phyloP scores from a whole-genome alignment of 2,797 vertebrate genomes.

The Sternotherus odoratus region DNA sequence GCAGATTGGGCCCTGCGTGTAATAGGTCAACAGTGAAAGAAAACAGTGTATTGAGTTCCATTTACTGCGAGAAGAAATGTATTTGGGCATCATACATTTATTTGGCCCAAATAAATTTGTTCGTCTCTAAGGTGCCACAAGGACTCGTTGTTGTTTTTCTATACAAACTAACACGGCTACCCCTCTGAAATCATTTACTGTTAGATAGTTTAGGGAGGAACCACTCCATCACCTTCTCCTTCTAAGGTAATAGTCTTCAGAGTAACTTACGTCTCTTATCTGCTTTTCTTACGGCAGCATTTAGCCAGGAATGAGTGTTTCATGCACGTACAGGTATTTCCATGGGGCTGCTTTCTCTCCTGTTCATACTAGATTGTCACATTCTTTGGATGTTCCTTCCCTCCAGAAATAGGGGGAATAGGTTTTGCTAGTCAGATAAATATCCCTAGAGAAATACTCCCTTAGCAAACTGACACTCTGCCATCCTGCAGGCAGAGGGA shows the following conservation, averaged over 20 bases:
- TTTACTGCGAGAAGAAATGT: neutral
- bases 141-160: too few relatives aligned
- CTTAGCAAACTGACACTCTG: neutral
- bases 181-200: too few relatives aligned
- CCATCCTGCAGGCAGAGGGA: neutral
- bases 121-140: too few relatives aligned
- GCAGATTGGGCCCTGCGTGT: rapidly evolving
- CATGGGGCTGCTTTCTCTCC: neutral
- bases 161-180: too few relatives aligned
- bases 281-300: neutral
- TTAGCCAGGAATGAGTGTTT: neutral
- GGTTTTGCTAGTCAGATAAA: neutral
- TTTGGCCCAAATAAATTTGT: too few relatives aligned
- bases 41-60: neutral
- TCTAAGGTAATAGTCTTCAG: neutral
- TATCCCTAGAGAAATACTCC: neutral
- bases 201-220: neutral
- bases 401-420: neutral
- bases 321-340: neutral
- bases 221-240: neutral
- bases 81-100: too few relatives aligned
- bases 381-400: neutral
- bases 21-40: neutral
- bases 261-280: neutral
- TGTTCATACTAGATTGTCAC: neutral